phyloP scores from a whole-genome alignment of 2,113 vertebrate species.

The Pelvicachromis taeniatus region DNA sequence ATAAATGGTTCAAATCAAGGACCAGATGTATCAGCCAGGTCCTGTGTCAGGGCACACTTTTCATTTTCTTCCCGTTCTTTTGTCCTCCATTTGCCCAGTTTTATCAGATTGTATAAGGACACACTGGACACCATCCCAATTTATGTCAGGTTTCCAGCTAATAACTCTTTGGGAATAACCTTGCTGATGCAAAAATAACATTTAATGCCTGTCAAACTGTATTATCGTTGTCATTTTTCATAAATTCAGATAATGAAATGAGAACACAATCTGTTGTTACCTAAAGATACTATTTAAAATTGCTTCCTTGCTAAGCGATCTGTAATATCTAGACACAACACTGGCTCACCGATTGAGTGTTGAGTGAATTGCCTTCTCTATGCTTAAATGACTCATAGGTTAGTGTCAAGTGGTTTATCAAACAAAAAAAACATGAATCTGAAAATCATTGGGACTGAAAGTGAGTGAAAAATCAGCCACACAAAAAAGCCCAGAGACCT shows the following conservation, averaged over 20 bases:
- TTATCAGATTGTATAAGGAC: background rate
- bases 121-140: rapidly evolving
- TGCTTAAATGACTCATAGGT: background rate
- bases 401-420: background rate
- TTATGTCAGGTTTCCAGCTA: background rate
- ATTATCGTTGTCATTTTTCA: background rate
- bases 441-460: background rate
- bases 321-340: background rate
- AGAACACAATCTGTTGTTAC: background rate
- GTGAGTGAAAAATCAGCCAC: background rate
- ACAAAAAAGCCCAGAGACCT: background rate
- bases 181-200: background rate
- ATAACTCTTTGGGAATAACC: background rate
- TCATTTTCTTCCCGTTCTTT: background rate
- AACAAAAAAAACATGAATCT: background rate
- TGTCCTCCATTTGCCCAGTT: background rate
- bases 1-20: background rate
- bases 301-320: background rate
- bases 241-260: background rate
- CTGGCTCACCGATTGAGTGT: background rate
- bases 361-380: background rate
- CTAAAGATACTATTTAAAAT: background rate
- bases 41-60: background rate
- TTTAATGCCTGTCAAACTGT: background rate
- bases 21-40: background rate